A percentile compares a stretch with the other conserved stretches of the same genome.
Evolutionary conservation across 2,888 invertebrate species (phyloP).

Genomic region (Marasmarcha lunaedactyla): DNA sequence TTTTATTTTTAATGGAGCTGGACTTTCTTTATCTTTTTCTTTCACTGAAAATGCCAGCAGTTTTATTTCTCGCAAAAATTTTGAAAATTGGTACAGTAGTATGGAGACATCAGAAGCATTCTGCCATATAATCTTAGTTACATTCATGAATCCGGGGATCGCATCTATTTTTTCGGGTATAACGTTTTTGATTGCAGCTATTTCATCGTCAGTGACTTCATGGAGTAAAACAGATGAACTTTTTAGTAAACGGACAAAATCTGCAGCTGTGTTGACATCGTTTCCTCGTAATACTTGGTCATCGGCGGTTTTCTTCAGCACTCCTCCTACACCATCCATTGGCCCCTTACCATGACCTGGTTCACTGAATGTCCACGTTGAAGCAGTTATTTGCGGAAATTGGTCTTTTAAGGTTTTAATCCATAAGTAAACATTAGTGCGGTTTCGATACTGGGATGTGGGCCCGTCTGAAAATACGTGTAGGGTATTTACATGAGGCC

Average conservation of each 20-base stretch:
- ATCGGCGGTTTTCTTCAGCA: constrained; percentile 18
- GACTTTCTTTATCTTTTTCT: constrained; percentile 5
- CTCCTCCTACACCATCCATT: constrained; percentile 28
- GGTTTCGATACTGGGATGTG: constrained; percentile 17
- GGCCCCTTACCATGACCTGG: constrained; percentile 25
- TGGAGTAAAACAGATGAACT: constrained; percentile 13
- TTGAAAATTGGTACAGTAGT: constrained; percentile 7
- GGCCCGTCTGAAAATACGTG: constrained; percentile 17
- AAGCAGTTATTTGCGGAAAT: constrained; percentile 12
- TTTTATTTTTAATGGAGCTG: constrained; percentile 8
- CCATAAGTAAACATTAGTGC: constrained; percentile 15
- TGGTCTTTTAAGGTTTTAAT: constrained; percentile 14
- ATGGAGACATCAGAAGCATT: constrained; percentile 10
- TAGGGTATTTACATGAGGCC: constrained; percentile 12
- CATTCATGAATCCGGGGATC: constrained; percentile 16
- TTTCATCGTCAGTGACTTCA: constrained; percentile 11
- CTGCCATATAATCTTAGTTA: constrained; percentile 15
- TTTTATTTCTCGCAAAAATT: constrained; percentile 8
- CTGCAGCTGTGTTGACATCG: constrained; percentile 15
- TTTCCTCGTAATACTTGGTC: constrained; percentile 15
- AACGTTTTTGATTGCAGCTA: constrained; percentile 9
- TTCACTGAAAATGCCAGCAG: constrained; percentile 3
- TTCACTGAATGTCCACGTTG: constrained; percentile 17
- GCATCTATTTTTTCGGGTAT: constrained; percentile 14
- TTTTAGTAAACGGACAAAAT: constrained; percentile 14